Evolutionary conservation across 1,140 invertebrate species (phyloP).

Genomic region (Rhopalosiphum maidis): DNA sequence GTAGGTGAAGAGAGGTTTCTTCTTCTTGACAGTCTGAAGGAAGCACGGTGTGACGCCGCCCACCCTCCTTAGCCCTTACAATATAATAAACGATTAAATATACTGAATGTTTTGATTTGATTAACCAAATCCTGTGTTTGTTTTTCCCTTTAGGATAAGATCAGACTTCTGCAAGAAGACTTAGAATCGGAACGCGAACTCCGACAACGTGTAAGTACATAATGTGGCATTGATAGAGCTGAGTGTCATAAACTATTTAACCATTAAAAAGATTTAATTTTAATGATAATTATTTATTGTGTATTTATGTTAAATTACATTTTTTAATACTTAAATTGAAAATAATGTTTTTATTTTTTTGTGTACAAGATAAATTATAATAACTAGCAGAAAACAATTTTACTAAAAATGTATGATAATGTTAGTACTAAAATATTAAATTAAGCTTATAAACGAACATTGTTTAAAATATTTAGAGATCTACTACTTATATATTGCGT

Average conservation of each 20-base stretch:
- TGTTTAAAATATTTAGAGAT: neutral
- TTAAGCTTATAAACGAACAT: neutral
- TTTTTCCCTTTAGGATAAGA: conserved; percentile 87
- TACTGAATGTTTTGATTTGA: conserved; percentile 48
- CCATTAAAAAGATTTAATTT: neutral
- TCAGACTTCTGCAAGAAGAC: conserved; percentile 95
- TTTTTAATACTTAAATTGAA: neutral
- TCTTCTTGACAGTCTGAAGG: conserved; percentile 45
- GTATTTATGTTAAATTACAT: neutral
- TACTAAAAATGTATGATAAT: neutral
- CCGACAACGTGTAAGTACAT: conserved; percentile 88
- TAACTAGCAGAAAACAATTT: neutral
- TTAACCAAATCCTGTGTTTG: conserved; percentile 57
- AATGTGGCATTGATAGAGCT: neutral
- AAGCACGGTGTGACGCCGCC: conserved; percentile 52
- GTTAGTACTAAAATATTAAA: neutral
- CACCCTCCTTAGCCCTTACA: conserved; percentile 10
- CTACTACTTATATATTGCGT: neutral
- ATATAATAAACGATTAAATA: conserved; percentile 50
- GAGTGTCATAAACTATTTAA: neutral
- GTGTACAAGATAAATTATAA: neutral
- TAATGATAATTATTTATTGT: neutral
- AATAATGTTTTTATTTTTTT: too few species aligned
- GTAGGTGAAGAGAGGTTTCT: conserved; percentile 41
- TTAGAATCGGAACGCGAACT: conserved; percentile 96